Base-by-base conservation (phyloP, 2,888 invertebrate species). In the Oscheius sp. region DNA sequence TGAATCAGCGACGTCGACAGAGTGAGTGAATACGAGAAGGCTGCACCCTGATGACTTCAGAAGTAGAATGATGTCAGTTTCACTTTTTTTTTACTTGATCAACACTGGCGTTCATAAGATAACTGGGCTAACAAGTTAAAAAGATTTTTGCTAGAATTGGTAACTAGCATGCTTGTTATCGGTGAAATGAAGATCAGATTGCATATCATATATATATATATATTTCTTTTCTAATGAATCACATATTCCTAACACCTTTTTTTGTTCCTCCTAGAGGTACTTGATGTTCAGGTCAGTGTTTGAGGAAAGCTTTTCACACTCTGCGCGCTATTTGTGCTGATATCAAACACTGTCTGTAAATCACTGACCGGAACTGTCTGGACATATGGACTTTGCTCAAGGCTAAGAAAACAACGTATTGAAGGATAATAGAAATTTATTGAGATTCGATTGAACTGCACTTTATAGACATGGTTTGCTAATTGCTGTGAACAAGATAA, bases 361-460 rank as follows among this genome's bases (percentile, higher is more conserved):
- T n/a, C n/a, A n/a, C n/a, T n/a, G n/a, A 14, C 22, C 20, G 24
- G 56, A 28, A 2, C 22, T 24, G 47, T 47, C 20, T 47, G 47
- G 47, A 24, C 24, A 47, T 24, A 47, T 24, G 4, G n/a, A 41
- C 47, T 47, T 22, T 8, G 45, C 12, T 9, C 17, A 6, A 24
- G 20, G 24, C 47, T 24, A 24, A 24, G 24, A 47, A 41, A 17
- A 41, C n/a, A 3, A 14, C 22, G 22, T 20, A 20, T 47, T 20
- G 47, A 47, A 22, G 20, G 47, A 24, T 24, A 47, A 59, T 59
- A 59, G 41, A 57, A 26, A 41, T 59, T 59, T 59, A 59, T 59
- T 59, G 59, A 59, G 59, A 59, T 59, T 59, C 59, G 41, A n/a
- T 28, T 44, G n/a, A 30, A 59, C 12, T 59, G 59, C 59, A 59